Evolutionary conservation across 2,113 vertebrate species (phyloP).

Genomic region (Neotoma lepida): DNA sequence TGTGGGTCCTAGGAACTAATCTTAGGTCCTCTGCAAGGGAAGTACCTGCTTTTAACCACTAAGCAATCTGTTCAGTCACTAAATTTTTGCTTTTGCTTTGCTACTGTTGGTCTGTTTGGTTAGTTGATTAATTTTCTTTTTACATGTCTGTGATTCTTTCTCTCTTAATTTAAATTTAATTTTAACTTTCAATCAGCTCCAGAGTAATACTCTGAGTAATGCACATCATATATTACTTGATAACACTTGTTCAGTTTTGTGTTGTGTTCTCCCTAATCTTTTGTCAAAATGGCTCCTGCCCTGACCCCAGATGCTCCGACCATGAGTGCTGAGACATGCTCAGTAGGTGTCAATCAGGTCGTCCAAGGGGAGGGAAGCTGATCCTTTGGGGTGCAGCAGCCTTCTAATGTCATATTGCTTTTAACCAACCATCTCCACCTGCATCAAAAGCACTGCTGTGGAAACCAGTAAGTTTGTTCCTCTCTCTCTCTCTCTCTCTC

Average conservation of each 20-base stretch:
- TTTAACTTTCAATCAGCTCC: not conserved
- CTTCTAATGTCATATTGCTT: constrained; percentile 20
- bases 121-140: not conserved
- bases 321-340: not conserved
- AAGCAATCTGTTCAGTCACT: not conserved
- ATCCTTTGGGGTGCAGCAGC: not conserved
- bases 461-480: constrained; percentile 74
- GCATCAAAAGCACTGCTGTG: constrained; percentile 66
- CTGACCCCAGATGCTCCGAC: not conserved
- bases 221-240: not conserved
- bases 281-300: not conserved
- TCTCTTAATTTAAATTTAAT: not conserved
- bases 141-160: not conserved
- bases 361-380: not conserved
- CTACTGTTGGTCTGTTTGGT: not conserved
- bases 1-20: not conserved
- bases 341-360: not conserved
- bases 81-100: not conserved
- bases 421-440: constrained; percentile 62
- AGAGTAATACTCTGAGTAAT: not conserved
- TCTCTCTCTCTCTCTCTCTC: constrained; percentile 20
- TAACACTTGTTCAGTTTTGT: not conserved
- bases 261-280: not conserved
- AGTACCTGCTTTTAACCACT: too few relatives aligned
- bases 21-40: not conserved